phyloP scores from a whole-genome alignment of 2,797 vertebrate genomes.

The Sandelia bainsii region DNA sequence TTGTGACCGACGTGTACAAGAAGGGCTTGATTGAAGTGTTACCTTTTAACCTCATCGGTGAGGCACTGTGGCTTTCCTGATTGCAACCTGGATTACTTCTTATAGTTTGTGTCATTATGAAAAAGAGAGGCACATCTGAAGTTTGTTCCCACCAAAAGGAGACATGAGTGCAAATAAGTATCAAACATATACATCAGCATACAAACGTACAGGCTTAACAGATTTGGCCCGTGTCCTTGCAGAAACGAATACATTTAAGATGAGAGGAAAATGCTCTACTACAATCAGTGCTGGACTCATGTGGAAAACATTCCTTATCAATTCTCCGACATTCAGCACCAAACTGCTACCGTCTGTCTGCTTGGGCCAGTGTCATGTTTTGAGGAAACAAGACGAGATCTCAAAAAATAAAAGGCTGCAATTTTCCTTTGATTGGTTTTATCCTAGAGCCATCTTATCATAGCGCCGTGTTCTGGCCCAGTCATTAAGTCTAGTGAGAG shows the following conservation, averaged over 20 bases:
- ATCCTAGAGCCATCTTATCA: constrained; percentile 79
- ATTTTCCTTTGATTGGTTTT: constrained; percentile 73
- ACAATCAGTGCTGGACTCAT: constrained; percentile 66
- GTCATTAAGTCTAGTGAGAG: constrained; percentile 52
- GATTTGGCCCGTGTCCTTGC: constrained; percentile 57
- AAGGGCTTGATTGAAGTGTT: constrained; percentile 47
- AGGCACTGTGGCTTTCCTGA: constrained; percentile 22
- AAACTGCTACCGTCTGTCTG: constrained; percentile 79
- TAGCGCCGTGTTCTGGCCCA: constrained; percentile 40
- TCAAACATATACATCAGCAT: constrained; percentile 30
- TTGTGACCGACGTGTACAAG: constrained; percentile 22
- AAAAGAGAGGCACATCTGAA: constrained; percentile 9
- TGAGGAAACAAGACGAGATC: constrained; percentile 53
- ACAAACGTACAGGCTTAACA: constrained; percentile 50
- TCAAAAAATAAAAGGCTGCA: constrained; percentile 53
- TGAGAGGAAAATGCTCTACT: constrained; percentile 43
- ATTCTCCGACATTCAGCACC: constrained; percentile 23
- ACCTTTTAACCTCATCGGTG: constrained; percentile 61
- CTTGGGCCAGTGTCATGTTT: constrained; percentile 18
- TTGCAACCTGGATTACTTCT: constrained; percentile 18
- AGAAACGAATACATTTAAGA: constrained; percentile 29
- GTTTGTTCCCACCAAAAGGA: background rate
- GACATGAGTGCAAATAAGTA: constrained; percentile 10
- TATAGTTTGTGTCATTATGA: constrained; percentile 20
- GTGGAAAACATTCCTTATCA: constrained; percentile 85